Base-by-base conservation (phyloP, 2,113 vertebrate species). In the Marcusenius ussheri region DNA sequence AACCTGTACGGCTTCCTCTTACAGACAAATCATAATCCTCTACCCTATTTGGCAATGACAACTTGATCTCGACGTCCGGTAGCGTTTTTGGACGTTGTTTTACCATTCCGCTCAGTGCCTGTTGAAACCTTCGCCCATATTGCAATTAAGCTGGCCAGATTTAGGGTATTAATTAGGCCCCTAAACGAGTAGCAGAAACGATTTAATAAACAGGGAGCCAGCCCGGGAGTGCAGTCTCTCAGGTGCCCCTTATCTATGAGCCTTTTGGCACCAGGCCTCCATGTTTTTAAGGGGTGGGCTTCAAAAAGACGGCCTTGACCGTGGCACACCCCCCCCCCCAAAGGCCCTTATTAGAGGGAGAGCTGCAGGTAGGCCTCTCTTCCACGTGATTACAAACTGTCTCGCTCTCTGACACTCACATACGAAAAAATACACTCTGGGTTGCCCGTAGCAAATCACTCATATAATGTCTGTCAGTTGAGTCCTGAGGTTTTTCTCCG, bases 291-390 rank as follows among this genome's bases (percentile, higher is more conserved):
- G 80, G 56, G 56, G 56, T 0, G 0, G 88, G 19, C 62, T 90
- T 80, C 24, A 89, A 45, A 89, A 31, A 45, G 15, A 45, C 1
- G 47, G 85, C 9, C 56, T 42, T 70, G 56, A 74, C 62, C 70
- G 13, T 11, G 0, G 1, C 39, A 35, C 3, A 13, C 39, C 49
- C 39, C 31, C 15, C 56, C 83, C 49, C 89, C 83, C 5, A 56
- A 53, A 47, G 88, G 74, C 77, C 84, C 91, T 90, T 66, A 88
- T 89, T 91, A 91, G 88, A 89, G 66, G 84, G 88, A 66, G 45
- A 70, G 56, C 42, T 83, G 51, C 89, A 90, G 89, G 90, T 89
- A 62, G 47, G 27, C 77, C 62, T 80, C 66, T 74, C 77, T 56
- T 47, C 88, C 31, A 53, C 7, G 27, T 70, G 83, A 89, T 89